Conservation (phyloP, 2,888 invertebrate species). For the Stictocephala bisonia region DNA sequence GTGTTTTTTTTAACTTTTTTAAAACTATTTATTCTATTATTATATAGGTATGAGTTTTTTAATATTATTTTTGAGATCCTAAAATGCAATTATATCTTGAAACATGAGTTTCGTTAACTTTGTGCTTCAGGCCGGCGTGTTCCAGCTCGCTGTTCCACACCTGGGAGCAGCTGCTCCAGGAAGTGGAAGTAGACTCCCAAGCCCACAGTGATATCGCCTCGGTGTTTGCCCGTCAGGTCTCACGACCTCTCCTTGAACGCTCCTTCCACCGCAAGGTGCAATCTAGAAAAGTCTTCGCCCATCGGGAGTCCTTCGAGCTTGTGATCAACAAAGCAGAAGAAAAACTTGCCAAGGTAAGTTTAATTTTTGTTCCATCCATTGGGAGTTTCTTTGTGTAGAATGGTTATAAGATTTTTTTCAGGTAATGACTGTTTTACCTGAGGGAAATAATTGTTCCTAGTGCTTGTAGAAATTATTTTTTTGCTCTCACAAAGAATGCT, state of each 20-base stretch:
- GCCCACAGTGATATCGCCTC: constrained; percentile 87
- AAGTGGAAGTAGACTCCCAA: constrained; percentile 90
- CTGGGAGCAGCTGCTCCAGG: constrained; percentile 91
- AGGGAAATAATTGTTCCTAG: too few species aligned
- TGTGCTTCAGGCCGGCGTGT: constrained; percentile 81
- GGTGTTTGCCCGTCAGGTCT: constrained; percentile 80
- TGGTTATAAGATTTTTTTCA: too few species aligned
- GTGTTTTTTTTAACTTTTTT: too few species aligned
- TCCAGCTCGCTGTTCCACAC: constrained; percentile 86
- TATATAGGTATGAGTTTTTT: constrained; percentile 51
- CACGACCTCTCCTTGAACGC: constrained; percentile 85
- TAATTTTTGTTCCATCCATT: too few species aligned
- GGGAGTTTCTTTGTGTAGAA: too few species aligned
- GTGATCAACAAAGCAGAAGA: constrained; percentile 88
- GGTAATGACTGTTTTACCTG: too few species aligned
- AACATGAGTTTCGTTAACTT: too few species aligned
- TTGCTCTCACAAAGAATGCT: too few species aligned
- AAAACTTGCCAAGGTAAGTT: constrained; percentile 77
- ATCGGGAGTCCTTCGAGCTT: constrained; percentile 90
- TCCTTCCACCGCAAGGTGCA: constrained; percentile 93
- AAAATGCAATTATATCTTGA: too few species aligned
- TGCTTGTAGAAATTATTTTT: too few species aligned
- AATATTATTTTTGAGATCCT: too few species aligned
- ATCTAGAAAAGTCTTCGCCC: constrained; percentile 89
- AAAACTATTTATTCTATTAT: constrained; percentile 15